Conservation (phyloP, 2,888 invertebrate genomes). For the Ophion ventricosus region DNA sequence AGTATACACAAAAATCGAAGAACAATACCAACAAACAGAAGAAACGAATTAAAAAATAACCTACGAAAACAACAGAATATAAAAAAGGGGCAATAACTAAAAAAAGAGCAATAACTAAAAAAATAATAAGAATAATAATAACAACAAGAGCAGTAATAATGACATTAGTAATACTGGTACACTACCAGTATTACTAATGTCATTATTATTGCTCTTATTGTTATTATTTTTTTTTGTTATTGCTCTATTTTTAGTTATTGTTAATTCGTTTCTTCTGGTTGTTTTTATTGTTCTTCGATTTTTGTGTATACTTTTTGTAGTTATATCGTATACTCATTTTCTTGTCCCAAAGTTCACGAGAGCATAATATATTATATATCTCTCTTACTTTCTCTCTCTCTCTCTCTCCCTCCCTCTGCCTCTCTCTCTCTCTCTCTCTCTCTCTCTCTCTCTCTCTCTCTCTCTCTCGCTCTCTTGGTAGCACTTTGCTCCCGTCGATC, state of each 20-base stretch:
- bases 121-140: too few relatives aligned
- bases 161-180: background rate
- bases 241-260: background rate
- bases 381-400: too few relatives aligned
- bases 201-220: background rate
- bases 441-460: background rate
- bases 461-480: background rate
- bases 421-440: background rate
- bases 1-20: background rate
- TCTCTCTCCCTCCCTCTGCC: background rate
- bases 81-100: background rate
- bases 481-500: slow-evolving; percentile 3
- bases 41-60: background rate
- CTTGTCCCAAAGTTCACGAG: background rate
- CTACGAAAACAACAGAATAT: too few relatives aligned
- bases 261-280: background rate
- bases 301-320: background rate
- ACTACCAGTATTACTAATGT: background rate
- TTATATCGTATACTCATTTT: background rate
- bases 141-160: background rate
- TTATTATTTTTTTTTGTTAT: background rate
- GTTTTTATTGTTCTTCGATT: background rate
- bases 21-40: background rate
- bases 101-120: too few relatives aligned
- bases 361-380: background rate